Base-by-base conservation (phyloP, 2,888 invertebrate genomes). In the Temnothorax ravouxi region DNA sequence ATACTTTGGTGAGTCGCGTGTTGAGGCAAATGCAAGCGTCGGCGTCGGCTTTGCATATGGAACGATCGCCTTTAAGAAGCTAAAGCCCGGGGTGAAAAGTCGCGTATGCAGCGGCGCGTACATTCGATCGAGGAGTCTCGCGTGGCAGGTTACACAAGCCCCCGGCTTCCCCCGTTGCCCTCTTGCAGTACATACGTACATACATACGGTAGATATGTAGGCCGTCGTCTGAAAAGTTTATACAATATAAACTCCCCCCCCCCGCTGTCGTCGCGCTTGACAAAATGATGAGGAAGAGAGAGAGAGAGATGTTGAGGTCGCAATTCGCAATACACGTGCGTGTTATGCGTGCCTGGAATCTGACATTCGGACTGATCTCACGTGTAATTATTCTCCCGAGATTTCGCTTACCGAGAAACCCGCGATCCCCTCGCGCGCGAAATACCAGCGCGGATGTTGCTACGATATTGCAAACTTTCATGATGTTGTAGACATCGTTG, bases 151-250 rank as follows among this genome's bases (percentile, higher is more conserved):
- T 82, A 72, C 82, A 71, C 84, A 69, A 82, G 29, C 71, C 56
- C 61, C 25, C n/a, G 25, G 69, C 82, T 71, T n/a, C 44, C 59
- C 59, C 59, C 59, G 75, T 74, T 59, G 69, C 79, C 84, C 44
- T 85, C 82, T 76, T 80, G 67, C 83, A 25, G 74, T 83, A 80
- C 83, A 67, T 62, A 59, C 61, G 75, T 82, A 83, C 69, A 79
- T 67, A 86, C 77, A 79, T 67, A 86, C 77, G 74, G 56, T 62
- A 59, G 81, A 84, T 88, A 92, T 91, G 88, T 92, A 91, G 92
- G 89, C 84, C 92, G 84, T 89, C 86, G 87, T 87, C 86, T 92
- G 90, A 90, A 92, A 92, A 92, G 86, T 92, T 91, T 91, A 90
- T 88, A 88, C 87, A 87, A 91, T 89, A 92, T 88, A 88, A 84